Conservation (phyloP, 1,140 invertebrate genomes). For the Megathymus violae region DNA sequence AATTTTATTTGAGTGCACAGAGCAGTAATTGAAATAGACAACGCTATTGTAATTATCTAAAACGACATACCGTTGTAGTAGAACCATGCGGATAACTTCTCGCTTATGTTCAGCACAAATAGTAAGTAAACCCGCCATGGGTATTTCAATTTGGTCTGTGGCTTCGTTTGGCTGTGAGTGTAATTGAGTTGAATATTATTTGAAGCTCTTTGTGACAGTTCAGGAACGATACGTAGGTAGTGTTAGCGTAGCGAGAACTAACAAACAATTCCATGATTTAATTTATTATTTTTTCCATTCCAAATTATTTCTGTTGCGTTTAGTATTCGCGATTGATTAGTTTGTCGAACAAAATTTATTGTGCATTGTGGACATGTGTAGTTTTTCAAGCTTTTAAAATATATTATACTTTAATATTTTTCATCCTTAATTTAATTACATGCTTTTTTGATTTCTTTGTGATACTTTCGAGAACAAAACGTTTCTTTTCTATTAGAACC, state of each 20-base stretch:
- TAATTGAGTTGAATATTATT: background rate
- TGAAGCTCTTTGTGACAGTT: constrained; percentile 23
- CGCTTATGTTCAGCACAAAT: background rate
- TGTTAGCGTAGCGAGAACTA: too few species aligned
- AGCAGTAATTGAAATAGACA: background rate
- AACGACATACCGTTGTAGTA: too few species aligned
- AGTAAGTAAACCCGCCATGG: background rate
- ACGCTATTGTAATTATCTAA: background rate
- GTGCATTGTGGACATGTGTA: too few species aligned
- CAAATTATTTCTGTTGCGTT: too few species aligned
- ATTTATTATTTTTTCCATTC: background rate
- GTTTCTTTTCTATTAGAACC: too few species aligned
- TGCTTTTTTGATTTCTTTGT: too few species aligned
- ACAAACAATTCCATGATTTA: too few species aligned
- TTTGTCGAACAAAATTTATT: background rate
- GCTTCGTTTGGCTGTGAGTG: background rate
- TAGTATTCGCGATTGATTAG: background rate
- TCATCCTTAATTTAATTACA: too few species aligned
- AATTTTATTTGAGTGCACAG: background rate
- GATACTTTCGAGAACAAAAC: too few species aligned
- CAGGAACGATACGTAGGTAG: background rate
- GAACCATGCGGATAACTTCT: background rate
- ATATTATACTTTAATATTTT: too few species aligned
- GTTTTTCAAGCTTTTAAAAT: too few species aligned
- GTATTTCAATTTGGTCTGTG: background rate